A percentile compares a stretch with the other conserved stretches of the same genome.
phyloP scores from a whole-genome alignment of 64 coral and sea anemone genomes.

The Porites australiensis region DNA sequence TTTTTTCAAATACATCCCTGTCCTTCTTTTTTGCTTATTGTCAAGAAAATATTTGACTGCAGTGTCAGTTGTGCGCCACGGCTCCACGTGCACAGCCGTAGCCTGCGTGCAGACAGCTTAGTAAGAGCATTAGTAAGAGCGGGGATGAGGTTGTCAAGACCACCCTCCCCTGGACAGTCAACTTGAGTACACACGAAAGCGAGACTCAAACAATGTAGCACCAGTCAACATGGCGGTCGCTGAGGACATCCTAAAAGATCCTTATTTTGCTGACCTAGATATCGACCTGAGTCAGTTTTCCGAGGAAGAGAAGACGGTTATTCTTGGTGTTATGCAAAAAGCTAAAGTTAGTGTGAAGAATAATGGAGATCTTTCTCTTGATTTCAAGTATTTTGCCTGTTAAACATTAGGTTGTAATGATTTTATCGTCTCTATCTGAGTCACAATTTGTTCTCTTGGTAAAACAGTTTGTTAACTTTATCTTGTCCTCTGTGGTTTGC shows the following conservation, averaged over 20 bases:
- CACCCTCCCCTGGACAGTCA: neutral
- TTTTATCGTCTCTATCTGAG: neutral
- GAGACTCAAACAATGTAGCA: constrained; percentile 33
- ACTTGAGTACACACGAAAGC: neutral
- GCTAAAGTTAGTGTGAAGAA: constrained; percentile 74
- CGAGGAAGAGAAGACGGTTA: constrained; percentile 85
- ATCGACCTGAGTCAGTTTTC: constrained; percentile 89
- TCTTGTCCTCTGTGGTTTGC: neutral
- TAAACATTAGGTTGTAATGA: neutral
- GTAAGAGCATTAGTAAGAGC: too few species aligned
- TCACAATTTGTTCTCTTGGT: neutral
- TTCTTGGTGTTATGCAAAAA: constrained; percentile 90
- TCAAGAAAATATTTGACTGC: too few species aligned
- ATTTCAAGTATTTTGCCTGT: neutral
- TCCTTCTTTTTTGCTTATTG: too few species aligned
- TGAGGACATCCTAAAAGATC: constrained; percentile 50
- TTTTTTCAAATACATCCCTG: too few species aligned
- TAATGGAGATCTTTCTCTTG: neutral
- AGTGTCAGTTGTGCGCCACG: too few species aligned
- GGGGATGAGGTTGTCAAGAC: too few species aligned
- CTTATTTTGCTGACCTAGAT: constrained; percentile 59
- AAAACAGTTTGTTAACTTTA: neutral
- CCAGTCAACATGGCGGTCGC: constrained; percentile 57
- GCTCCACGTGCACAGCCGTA: too few species aligned
- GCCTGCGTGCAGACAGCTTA: too few species aligned